These are phyloP conservation scores for Eucera pruinosa DNA, from an alignment of 2,888 invertebrate species.

Conservation along the genomic window DNA sequence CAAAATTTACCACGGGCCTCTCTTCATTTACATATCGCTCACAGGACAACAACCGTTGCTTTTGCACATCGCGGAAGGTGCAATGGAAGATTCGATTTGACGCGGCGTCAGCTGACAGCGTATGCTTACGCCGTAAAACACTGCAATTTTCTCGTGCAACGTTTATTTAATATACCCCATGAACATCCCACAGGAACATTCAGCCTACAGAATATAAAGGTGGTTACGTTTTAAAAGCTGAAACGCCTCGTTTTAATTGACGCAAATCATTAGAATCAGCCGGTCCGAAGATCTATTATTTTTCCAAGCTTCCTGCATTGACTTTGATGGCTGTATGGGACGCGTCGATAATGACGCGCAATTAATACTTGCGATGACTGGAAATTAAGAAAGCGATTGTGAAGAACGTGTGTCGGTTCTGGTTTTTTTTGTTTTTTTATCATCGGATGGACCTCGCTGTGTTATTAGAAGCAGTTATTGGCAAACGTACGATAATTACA, in stretches of 20 bases:
- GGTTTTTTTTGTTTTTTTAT: not conserved
- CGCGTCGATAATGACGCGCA: slow-evolving; percentile 32
- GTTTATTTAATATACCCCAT: slow-evolving; percentile 17
- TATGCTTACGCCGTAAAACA: slow-evolving; percentile 9
- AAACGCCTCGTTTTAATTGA: slow-evolving; percentile 35
- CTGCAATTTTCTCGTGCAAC: slow-evolving; percentile 18
- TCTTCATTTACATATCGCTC: slow-evolving; percentile 1
- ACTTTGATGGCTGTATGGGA: not conserved
- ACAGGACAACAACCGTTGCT: slow-evolving; percentile 5
- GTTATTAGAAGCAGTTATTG: slow-evolving; percentile 53
- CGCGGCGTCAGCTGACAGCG: slow-evolving; percentile 14
- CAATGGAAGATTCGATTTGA: slow-evolving; percentile 21
- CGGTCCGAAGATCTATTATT: slow-evolving; percentile 7
- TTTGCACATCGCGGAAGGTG: not conserved
- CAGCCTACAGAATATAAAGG: slow-evolving; percentile 17
- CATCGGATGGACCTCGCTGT: not conserved
- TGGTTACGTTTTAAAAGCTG: slow-evolving; percentile 11
- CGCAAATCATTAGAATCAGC: slow-evolving; percentile 44
- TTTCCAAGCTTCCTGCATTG: not conserved
- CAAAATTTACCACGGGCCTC: not conserved
- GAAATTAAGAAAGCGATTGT: slow-evolving; percentile 41
- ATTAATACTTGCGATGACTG: slow-evolving; percentile 23
- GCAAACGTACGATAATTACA: slow-evolving; percentile 35
- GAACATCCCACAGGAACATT: too few species aligned
- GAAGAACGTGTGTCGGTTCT: slow-evolving; percentile 1